Conservation (phyloP, 1,140 invertebrate species). For the Heliconius congener region DNA sequence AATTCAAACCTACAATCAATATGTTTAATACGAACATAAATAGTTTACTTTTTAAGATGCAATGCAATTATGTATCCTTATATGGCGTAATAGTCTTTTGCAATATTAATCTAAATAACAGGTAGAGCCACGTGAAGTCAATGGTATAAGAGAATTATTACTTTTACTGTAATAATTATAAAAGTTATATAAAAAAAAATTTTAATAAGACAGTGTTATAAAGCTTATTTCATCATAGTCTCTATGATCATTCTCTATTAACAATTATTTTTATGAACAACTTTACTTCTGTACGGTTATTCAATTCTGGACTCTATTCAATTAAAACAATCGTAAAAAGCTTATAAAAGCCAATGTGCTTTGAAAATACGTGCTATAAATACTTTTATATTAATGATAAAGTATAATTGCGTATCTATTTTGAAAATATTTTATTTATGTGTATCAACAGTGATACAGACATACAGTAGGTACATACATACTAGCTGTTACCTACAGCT, state of each 20-base stretch:
- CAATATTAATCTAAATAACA: neutral
- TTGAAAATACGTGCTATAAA: neutral
- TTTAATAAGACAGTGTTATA: conserved; percentile 1
- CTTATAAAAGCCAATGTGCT: neutral
- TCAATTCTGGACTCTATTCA: conserved; percentile 4
- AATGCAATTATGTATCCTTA: no score
- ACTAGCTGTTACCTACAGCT: no score
- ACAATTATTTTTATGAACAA: conserved; percentile 12
- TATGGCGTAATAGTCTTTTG: no score
- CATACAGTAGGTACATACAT: no score
- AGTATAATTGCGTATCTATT: neutral
- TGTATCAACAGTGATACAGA: no score
- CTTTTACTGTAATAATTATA: neutral
- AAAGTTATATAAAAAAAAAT: neutral
- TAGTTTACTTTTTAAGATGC: neutral
- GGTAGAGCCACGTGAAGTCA: neutral
- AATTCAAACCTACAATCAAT: no score
- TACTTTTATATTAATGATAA: conserved; percentile 5
- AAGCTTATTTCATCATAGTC: neutral
- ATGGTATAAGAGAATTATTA: neutral
- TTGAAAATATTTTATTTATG: neutral
- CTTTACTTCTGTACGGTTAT: conserved; percentile 7
- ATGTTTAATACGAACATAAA: neutral
- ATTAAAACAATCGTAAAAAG: conserved; percentile 4
- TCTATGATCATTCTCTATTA: neutral